phyloP scores from a whole-genome alignment of 2,888 invertebrate genomes.

The Tuberolachnus salignus region DNA sequence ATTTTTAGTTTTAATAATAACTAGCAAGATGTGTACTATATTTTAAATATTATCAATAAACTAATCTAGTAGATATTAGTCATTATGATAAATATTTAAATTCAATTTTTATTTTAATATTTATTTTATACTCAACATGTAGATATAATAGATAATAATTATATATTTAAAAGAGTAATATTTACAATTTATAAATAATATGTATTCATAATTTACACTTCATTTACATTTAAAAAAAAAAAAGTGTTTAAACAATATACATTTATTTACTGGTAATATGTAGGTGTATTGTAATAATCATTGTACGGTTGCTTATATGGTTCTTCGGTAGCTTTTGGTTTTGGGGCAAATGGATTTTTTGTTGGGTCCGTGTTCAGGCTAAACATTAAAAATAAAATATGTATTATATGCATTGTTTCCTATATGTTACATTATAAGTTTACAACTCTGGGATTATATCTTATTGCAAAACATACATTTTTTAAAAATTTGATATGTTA shows the following conservation, averaged over 20 bases:
- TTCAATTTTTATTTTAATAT: background rate
- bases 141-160: background rate
- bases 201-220: conserved; percentile 27
- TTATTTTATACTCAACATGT: background rate
- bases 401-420: background rate
- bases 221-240: conserved; percentile 35
- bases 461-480: no score
- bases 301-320: conserved; percentile 57
- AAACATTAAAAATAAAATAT: conserved; percentile 58
- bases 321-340: conserved; percentile 70
- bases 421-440: background rate
- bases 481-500: no score
- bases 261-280: conserved; percentile 17
- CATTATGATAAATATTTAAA: no score
- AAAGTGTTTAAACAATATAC: background rate
- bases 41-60: no score
- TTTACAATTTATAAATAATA: conserved; percentile 1
- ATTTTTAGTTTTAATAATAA: no score
- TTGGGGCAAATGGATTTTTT: conserved; percentile 81
- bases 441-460: conserved; percentile 11
- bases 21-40: no score
- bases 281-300: conserved; percentile 22
- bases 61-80: no score
- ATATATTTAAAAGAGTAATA: no score
- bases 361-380: conserved; percentile 80